Percentiles rank a stretch among this genome's conserved stretches.
Conservation (phyloP, 2,113 vertebrate species). For the Pandion haliaetus region DNA sequence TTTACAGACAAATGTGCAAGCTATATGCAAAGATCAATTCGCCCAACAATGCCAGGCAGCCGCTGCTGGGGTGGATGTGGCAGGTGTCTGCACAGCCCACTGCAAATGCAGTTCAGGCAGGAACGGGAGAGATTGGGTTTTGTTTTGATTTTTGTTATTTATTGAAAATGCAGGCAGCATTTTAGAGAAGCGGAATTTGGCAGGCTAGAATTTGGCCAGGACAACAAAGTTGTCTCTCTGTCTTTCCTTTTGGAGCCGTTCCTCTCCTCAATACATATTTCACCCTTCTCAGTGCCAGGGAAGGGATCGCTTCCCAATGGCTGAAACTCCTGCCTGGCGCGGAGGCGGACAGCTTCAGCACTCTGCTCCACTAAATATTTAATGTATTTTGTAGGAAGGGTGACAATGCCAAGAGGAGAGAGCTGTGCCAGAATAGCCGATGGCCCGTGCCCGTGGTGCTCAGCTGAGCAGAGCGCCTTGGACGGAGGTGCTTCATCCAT, state of each 20-base stretch:
- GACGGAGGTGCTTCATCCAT: background rate
- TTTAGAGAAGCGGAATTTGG: slow-evolving; percentile 21
- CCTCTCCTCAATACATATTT: background rate
- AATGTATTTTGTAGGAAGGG: background rate
- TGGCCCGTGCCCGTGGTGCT: background rate
- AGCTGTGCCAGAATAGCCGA: background rate
- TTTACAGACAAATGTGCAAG: slow-evolving; percentile 52
- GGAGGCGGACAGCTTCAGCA: background rate
- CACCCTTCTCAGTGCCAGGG: background rate
- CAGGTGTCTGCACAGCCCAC: slow-evolving; percentile 28
- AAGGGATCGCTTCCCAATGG: background rate
- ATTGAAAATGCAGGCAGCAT: slow-evolving; percentile 39
- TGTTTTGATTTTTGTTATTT: slow-evolving; percentile 34
- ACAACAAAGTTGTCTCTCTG: slow-evolving; percentile 60
- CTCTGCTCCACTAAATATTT: background rate
- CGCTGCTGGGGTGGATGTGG: background rate
- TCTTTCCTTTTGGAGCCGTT: slow-evolving; percentile 31
- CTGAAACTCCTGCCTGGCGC: background rate
- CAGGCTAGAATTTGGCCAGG: slow-evolving; percentile 25
- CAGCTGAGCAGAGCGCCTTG: background rate
- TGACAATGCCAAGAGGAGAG: background rate
- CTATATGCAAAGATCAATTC: background rate
- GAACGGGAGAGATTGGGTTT: background rate
- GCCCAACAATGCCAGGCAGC: background rate
- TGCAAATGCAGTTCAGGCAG: background rate